Conservation (phyloP, 2,113 vertebrate species). For the Typhlomys cinereus region DNA sequence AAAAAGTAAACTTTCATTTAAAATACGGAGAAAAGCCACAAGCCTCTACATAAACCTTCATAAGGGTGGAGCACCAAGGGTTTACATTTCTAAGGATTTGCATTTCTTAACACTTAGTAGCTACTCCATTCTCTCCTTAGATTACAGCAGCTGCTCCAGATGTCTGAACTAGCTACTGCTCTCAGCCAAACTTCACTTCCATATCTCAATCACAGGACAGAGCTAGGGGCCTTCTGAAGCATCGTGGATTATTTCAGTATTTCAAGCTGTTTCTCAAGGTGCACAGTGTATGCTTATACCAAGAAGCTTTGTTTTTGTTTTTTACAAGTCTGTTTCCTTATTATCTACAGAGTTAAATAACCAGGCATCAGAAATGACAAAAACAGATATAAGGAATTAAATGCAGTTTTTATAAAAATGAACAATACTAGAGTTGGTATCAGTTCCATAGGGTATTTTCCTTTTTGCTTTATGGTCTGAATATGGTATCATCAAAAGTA, state of each 20-base stretch:
- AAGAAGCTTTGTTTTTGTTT: background rate
- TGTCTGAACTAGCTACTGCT: too few species aligned
- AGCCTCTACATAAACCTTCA: background rate
- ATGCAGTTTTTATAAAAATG: background rate
- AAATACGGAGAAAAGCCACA: background rate
- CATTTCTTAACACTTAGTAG: background rate
- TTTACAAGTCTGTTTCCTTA: background rate
- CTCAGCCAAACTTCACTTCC: too few species aligned
- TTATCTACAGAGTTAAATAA: background rate
- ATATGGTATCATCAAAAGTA: background rate
- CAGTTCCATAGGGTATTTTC: background rate
- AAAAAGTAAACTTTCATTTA: slow-evolving; percentile 30
- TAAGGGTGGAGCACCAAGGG: background rate
- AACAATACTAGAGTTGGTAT: background rate
- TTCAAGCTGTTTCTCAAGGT: background rate
- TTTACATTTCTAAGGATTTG: background rate
- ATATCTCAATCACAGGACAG: background rate
- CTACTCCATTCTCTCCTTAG: too few species aligned
- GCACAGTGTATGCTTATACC: background rate
- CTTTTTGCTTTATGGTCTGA: background rate
- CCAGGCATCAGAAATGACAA: background rate
- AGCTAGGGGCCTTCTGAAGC: background rate
- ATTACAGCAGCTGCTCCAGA: too few species aligned
- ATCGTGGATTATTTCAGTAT: background rate
- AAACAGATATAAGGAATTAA: background rate